Conservation (phyloP, 2,888 invertebrate species). For the Pyralis farinalis region DNA sequence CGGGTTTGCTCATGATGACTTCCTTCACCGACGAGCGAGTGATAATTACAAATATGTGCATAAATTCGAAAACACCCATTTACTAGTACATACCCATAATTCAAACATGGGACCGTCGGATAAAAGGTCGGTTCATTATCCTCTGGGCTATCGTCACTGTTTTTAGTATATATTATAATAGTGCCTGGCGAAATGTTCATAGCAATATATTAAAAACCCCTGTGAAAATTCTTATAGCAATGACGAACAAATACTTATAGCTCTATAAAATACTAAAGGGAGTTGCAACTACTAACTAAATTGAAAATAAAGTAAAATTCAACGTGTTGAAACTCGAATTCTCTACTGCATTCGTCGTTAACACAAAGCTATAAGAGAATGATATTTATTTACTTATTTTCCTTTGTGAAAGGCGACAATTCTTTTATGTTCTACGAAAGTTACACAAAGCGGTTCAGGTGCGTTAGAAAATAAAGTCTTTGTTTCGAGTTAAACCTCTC, state of each 20-base stretch:
- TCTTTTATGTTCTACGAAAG: constrained; percentile 23
- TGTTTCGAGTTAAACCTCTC: constrained; percentile 10
- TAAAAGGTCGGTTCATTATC: no score
- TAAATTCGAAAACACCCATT: no score
- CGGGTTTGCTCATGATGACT: no score
- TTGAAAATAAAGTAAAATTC: constrained; percentile 11
- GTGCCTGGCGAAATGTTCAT: no score
- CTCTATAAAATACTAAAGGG: not conserved
- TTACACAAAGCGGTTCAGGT: constrained; percentile 20
- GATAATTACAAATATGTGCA: no score
- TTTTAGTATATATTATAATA: no score
- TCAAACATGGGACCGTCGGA: no score
- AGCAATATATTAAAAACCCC: not conserved
- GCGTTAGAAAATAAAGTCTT: constrained; percentile 16
- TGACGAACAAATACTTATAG: not conserved
- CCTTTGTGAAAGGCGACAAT: constrained; percentile 24
- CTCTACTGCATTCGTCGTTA: constrained; percentile 22
- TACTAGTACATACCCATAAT: no score
- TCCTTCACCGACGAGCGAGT: no score
- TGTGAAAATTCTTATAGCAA: not conserved
- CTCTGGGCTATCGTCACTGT: no score
- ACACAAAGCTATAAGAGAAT: constrained; percentile 28
- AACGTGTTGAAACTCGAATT: constrained; percentile 17
- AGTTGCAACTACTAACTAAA: constrained; percentile 1
- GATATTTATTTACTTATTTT: constrained; percentile 32